Base-by-base conservation (phyloP, 1,140 invertebrate species). In the Penaeus chinensis region DNA sequence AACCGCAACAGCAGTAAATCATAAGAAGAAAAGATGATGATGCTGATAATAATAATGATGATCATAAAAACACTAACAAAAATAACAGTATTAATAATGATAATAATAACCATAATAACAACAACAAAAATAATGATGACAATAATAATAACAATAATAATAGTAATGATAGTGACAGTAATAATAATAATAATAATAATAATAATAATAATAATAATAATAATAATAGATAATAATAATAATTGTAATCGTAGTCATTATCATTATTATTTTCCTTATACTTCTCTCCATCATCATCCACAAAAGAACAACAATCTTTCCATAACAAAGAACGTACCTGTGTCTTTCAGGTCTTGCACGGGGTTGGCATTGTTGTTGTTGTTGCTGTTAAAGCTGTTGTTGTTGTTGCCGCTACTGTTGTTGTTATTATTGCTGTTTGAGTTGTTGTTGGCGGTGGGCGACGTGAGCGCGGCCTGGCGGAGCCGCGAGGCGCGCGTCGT, bases 401-500 rank as follows among this genome's bases (percentile, higher is more conserved):
- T 79, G 37, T 62, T 66, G 37, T 37, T 47, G 27, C 84, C 47
- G 76, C 5, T 76, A 62, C 77, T 79, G 84, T 85, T 79, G 61
- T 85, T 85, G 20, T 78, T 85, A n/a, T 63, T 65, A 54, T 42
- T 85, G 83, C n/a, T 65, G 27, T 77, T 61, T 13, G 60, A 63
- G 61, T 79, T 85, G 74, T 76, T 78, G 71, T 74, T 62, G 32
- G 69, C 27, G 69, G 18, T n/a, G 83, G 83, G 37, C 69, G 69
- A 77, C 24, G 63, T 24, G 54, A 62, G 74, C 61, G 84, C 90
- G 47, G 91, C 90, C 4, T 90, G 90, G 42, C 91, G 85, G 13
- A 90, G 88, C 37, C 91, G 80, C 19, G 91, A 90, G 16, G 91
- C 85, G 32, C 90, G 84, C 62, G 89, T 91, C 22, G 88, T 90